Evolutionary conservation across 2,113 vertebrate genomes (phyloP).

Genomic region (Ophthalmolycus amberensis): DNA sequence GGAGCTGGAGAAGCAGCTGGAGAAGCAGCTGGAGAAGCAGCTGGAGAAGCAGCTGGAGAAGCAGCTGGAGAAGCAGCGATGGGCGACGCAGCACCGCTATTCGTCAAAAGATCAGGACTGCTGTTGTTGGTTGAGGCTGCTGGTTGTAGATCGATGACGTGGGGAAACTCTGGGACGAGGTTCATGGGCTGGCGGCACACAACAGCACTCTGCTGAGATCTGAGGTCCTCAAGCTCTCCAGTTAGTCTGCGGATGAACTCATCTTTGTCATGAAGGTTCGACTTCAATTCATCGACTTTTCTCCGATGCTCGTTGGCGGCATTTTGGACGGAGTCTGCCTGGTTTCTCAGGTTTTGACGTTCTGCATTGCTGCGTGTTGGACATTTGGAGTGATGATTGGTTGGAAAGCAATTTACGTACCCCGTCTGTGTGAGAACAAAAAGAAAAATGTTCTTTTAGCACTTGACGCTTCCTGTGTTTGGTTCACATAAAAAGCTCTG

Average conservation of each 20-base stretch:
- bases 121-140: not conserved
- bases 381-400: too few relatives aligned
- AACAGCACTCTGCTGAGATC: not conserved
- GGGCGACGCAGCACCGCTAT: accelerated
- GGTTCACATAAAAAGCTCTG: not conserved
- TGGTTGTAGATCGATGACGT: not conserved
- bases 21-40: not conserved
- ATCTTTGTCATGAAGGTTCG: accelerated
- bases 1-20: not conserved
- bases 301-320: accelerated
- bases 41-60: not conserved
- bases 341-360: accelerated
- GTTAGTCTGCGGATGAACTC: not conserved
- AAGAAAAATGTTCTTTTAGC: not conserved
- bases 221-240: not conserved
- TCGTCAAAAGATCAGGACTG: not conserved
- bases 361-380: not conserved
- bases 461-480: not conserved
- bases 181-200: not conserved
- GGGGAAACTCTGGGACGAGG: not conserved
- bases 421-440: not conserved
- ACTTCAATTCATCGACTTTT: not conserved
- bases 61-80: not conserved
- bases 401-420: accelerated
- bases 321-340: accelerated